Evolutionary conservation across 1,140 invertebrate genomes (phyloP), one percentile per base, ranked within the genome.

Genomic region (Hycleus phaleratus): DNA sequence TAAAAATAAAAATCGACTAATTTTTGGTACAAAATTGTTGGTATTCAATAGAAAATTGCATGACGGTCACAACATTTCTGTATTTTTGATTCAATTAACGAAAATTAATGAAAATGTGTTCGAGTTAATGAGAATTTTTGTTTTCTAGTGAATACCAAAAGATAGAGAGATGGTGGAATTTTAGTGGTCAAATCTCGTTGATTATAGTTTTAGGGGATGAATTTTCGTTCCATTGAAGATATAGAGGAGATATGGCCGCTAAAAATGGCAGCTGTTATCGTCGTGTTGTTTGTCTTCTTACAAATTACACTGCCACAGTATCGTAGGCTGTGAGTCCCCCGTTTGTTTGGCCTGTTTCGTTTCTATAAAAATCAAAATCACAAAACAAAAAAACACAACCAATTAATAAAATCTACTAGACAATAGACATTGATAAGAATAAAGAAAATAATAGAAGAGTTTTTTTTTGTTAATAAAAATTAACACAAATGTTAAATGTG

Each of bases 251-350:
- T 46, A 32, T 55, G 52, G 38, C 46, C 51, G 51, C 46, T 55
- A 46, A 46, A 46, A 39, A 8, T n/a, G 24, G 26, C 50, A 25
- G 50, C 26, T 40, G 40, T 11, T 26, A 26, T 26, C 44, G 40
- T 54, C 40, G 45, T 38, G 39, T 58, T 39, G 25, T 26, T 58
- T 49, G 56, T 12, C 38, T 49, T 48, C 55, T 78, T 90, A 92
- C 84, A 92, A 84, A 82, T 92, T 91, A 92, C 87, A 92, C 89
- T 91, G 90, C 90, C 88, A 92, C 86, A 90, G 89, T 91, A 91
- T 92, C 88, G 88, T 92, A 92, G 87, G 90, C 86, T 90, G 90
- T 90, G 88, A 91, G 85, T 88, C 88, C 88, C 81, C 85, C 82
- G 78, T 71, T 73, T 76, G 67, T 58, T 81, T 87, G 84, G 79